Percentiles rank a stretch among this genome's conserved stretches.
phyloP scores from a whole-genome alignment of 1,140 invertebrate genomes.

The Cydia pomonella region DNA sequence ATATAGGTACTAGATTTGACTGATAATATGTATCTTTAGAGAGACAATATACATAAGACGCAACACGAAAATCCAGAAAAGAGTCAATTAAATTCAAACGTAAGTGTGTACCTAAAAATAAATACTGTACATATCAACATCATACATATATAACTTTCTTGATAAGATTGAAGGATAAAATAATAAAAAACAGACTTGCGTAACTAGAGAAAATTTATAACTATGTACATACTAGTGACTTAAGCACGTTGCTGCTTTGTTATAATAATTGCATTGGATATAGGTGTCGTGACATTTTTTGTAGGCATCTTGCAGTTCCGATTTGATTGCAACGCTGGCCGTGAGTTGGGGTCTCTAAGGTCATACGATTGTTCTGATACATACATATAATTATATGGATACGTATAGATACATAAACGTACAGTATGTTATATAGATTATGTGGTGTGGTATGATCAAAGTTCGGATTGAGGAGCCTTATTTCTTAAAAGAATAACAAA shows the following conservation, averaged over 20 bases:
- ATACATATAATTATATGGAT: constrained; percentile 7
- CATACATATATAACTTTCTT: background rate
- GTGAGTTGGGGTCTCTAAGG: background rate
- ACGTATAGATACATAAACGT: background rate
- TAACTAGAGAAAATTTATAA: background rate
- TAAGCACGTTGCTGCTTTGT: constrained; percentile 13
- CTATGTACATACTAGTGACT: background rate
- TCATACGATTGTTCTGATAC: constrained; percentile 21
- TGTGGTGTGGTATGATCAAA: too few species aligned
- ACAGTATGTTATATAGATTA: background rate
- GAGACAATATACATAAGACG: too few species aligned
- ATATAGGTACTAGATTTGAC: too few species aligned
- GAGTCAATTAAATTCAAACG: too few species aligned
- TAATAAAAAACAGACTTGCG: background rate
- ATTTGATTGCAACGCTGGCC: constrained; percentile 16
- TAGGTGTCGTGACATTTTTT: constrained; percentile 7
- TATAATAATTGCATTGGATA: background rate
- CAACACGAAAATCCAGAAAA: too few species aligned
- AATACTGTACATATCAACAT: too few species aligned
- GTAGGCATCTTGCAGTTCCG: constrained; percentile 4
- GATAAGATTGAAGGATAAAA: background rate
- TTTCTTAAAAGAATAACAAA: too few species aligned
- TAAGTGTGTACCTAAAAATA: too few species aligned
- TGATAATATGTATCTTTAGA: too few species aligned
- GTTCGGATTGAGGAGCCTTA: too few species aligned